Evolutionary conservation across 2,797 vertebrate species (phyloP), one percentile per base, ranked within the genome.

Genomic region (Myiotriccus ornatus): DNA sequence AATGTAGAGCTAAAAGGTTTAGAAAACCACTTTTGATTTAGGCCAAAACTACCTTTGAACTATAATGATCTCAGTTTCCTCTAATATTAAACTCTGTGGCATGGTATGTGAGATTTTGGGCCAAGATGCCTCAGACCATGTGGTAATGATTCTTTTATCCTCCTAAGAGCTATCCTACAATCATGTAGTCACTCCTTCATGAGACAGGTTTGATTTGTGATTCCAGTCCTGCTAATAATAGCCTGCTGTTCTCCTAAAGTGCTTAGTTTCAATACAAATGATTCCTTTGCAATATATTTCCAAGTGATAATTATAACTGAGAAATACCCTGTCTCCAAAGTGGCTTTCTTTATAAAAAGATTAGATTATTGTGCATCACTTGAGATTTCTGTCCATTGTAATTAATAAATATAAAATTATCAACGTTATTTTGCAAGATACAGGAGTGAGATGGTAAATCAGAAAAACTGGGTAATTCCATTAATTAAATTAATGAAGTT

Each of bases 91-190:
- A 35, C 20, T 18, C 10, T 59, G 30, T 67, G 14, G 2, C 50
- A 20, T 76, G 25, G 6, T 73, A 30, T 55, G 27, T 3, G 8
- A 89, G 15, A 65, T 79, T 43, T n/a, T 79, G 30, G 59, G 27
- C 50, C n/a, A 53, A 35, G 34, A 41, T 87, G 52, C 23, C 39
- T 41, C 50, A 79, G 57, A 88, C n/a, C 44, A 52, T 63, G 52
- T 93, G 78, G 55, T 78, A 92, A n/a, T 76, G 71, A 92, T 82
- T 94, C 75, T 24, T 87, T 78, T 90, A 32, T 84, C 52, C 43
- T 53, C 78, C 46, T 11, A 56, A 47, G 52, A 63, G 16, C 67
- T 71, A 4, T 78, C 27, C 56, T 75, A 4, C 83, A 91, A 27
- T 88, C 22, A 39, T 68, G 12, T 77, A 90, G 59, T 74, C 24